Evolutionary conservation across 2,888 invertebrate species (phyloP).

Genomic region (Prosapia bicincta): DNA sequence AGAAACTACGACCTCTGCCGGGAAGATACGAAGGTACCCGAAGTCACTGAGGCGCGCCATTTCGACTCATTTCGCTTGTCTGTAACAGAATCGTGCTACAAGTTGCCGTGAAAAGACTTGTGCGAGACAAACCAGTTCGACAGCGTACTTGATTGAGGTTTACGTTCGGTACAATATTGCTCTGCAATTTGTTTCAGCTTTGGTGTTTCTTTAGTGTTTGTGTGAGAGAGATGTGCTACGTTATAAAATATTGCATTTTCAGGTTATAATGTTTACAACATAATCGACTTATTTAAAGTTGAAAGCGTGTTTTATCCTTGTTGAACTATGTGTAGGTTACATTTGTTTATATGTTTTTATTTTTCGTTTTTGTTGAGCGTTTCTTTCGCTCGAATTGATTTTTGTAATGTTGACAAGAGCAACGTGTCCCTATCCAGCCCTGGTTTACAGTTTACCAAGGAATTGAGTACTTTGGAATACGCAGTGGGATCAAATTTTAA

Average conservation of each 20-base stretch:
- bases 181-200: not conserved
- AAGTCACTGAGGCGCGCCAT: not conserved
- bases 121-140: not conserved
- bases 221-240: not conserved
- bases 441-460: constrained; percentile 71
- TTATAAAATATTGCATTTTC: not conserved
- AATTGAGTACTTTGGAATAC: constrained; percentile 63
- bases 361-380: not conserved
- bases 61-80: not conserved
- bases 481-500: constrained; percentile 67
- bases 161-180: not conserved
- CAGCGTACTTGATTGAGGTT: not conserved
- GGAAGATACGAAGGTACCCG: not conserved
- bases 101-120: not conserved
- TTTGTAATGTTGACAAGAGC: constrained; percentile 15
- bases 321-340: not conserved
- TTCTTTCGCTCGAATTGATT: constrained; percentile 9
- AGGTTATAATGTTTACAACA: not conserved
- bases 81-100: not conserved
- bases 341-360: not conserved
- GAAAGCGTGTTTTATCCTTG: not conserved
- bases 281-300: not conserved
- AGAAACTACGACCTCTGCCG: not conserved
- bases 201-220: not conserved
- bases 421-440: constrained; percentile 42